These are phyloP conservation scores for Phanerotoma sp. DNA, from an alignment of 2,888 invertebrate species.

Conservation along the genomic window DNA sequence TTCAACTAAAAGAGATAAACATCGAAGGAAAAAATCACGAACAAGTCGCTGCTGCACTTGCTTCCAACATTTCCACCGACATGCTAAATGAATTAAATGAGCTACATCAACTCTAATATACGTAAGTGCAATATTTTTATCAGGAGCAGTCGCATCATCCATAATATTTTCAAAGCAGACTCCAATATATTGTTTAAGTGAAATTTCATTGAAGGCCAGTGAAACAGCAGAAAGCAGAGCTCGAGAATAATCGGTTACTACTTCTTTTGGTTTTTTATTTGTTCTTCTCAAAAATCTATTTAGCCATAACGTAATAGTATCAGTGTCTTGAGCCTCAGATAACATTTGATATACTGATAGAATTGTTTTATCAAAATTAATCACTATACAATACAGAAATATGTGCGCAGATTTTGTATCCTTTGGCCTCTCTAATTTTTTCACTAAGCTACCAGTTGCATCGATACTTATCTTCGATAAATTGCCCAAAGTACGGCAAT, in stretches of 20 bases:
- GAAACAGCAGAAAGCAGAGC: background rate
- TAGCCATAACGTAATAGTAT: background rate
- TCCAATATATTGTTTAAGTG: background rate
- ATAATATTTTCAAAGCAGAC: background rate
- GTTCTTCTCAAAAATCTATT: background rate
- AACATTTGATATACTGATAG: background rate
- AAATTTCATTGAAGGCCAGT: background rate
- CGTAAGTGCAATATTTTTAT: background rate
- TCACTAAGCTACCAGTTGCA: background rate
- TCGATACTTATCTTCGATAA: background rate
- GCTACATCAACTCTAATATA: background rate
- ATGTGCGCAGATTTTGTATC: background rate
- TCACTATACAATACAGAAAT: background rate
- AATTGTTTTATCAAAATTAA: background rate
- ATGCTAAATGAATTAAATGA: background rate
- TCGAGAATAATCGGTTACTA: background rate
- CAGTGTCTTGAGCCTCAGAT: background rate
- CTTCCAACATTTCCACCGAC: conserved; percentile 1
- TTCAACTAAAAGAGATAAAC: background rate
- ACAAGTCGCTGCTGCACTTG: background rate
- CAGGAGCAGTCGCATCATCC: background rate
- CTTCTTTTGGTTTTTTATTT: background rate
- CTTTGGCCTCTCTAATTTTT: background rate
- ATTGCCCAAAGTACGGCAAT: background rate
- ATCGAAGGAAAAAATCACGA: background rate